A percentile compares a stretch with the other conserved stretches of the same genome.
Evolutionary conservation across 2,113 vertebrate species (phyloP).

Genomic region (Phrynosoma platyrhinos): DNA sequence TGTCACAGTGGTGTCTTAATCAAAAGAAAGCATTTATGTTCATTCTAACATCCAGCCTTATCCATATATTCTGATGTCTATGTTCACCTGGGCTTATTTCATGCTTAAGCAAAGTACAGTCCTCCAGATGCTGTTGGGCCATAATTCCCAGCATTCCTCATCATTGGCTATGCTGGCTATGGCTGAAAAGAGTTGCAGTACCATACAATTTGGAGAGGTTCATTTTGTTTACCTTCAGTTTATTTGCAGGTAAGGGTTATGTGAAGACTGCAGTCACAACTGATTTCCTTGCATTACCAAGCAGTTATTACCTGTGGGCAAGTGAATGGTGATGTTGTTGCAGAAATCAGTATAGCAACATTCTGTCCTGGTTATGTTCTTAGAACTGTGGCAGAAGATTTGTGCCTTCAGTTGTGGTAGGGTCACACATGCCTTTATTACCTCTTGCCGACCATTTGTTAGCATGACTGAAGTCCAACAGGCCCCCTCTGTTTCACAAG

Average conservation of each 20-base stretch:
- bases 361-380: conserved; percentile 90
- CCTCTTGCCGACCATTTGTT: conserved; percentile 88
- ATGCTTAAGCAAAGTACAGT: background rate
- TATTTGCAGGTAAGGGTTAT: too few species aligned
- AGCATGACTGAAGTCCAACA: conserved; percentile 97
- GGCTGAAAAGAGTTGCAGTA: too few species aligned
- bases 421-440: conserved; percentile 90
- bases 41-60: background rate
- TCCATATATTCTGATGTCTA: too few species aligned
- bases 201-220: too few species aligned
- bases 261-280: background rate
- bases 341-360: conserved; percentile 98
- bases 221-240: too few species aligned
- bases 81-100: background rate
- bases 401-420: conserved; percentile 89
- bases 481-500: conserved; percentile 92
- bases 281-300: background rate
- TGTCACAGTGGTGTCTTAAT: background rate
- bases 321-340: conserved; percentile 92
- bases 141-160: too few species aligned
- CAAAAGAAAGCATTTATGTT: background rate
- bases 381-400: conserved; percentile 94
- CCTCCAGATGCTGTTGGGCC: too few species aligned
- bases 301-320: conserved; percentile 82
- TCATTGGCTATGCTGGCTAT: too few species aligned